Conservation (phyloP, 2,888 invertebrate species). For the Agrochola lychnidis region DNA sequence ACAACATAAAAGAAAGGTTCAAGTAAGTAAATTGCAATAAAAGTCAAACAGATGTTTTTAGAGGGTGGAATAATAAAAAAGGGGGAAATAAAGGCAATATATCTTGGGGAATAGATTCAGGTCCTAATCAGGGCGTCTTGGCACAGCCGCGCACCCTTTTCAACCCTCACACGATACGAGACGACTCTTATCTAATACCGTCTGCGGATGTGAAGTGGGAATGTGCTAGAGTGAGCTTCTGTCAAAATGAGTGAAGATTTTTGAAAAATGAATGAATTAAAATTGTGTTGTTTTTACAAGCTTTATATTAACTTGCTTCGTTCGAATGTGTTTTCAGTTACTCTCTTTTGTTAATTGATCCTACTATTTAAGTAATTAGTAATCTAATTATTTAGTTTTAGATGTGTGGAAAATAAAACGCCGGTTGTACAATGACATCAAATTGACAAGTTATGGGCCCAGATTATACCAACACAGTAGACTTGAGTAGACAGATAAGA, state of each 20-base stretch:
- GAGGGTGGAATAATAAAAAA: slow-evolving; percentile 67
- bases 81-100: slow-evolving; percentile 68
- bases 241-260: slow-evolving; percentile 10
- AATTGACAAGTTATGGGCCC: too few relatives aligned
- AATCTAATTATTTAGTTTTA: too few relatives aligned
- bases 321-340: not conserved
- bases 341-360: not conserved
- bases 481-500: too few relatives aligned
- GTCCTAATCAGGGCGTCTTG: slow-evolving; percentile 69
- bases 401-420: too few relatives aligned
- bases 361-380: too few relatives aligned
- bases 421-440: too few relatives aligned
- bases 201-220: slow-evolving; percentile 32
- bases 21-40: slow-evolving; percentile 69
- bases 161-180: slow-evolving; percentile 68
- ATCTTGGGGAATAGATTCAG: slow-evolving; percentile 71
- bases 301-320: not conserved
- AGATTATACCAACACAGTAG: too few relatives aligned
- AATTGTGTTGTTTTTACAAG: not conserved
- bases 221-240: slow-evolving; percentile 36
- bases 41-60: slow-evolving; percentile 70
- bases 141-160: slow-evolving; percentile 68
- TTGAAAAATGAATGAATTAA: not conserved
- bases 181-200: slow-evolving; percentile 62
- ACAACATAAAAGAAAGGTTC: slow-evolving; percentile 56